Conservation (phyloP, 2,888 invertebrate genomes). For the Tolmerus cingulatus region DNA sequence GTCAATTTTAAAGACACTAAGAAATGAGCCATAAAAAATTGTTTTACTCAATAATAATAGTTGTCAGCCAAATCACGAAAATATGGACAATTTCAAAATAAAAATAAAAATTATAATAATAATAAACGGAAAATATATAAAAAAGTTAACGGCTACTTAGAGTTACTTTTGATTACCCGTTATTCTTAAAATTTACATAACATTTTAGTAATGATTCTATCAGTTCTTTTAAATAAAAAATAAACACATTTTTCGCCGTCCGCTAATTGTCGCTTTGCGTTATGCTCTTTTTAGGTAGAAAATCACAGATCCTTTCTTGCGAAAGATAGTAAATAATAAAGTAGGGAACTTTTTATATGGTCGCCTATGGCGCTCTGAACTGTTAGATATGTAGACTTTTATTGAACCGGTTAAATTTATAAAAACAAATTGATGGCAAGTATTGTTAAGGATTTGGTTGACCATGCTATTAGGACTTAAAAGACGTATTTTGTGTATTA, state of each 20-base stretch:
- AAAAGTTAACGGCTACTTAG: neutral
- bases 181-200: constrained; percentile 11
- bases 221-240: constrained; percentile 31
- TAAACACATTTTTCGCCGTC: neutral
- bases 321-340: neutral
- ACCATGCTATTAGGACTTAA: neutral
- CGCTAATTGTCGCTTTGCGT: neutral
- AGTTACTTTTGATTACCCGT: neutral
- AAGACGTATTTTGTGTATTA: neutral
- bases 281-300: neutral
- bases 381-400: neutral
- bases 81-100: neutral
- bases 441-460: neutral
- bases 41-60: neutral
- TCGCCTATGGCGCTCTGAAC: neutral
- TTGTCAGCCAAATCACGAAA: neutral
- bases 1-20: neutral
- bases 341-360: neutral
- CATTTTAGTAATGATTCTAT: constrained; percentile 20
- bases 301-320: constrained; percentile 15
- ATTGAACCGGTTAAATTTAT: neutral
- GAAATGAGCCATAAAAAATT: neutral
- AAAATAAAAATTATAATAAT: neutral
- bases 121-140: neutral
- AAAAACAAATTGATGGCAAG: neutral